Conservation (phyloP, 2,888 invertebrate species). For the Drosophila stalkeri region DNA sequence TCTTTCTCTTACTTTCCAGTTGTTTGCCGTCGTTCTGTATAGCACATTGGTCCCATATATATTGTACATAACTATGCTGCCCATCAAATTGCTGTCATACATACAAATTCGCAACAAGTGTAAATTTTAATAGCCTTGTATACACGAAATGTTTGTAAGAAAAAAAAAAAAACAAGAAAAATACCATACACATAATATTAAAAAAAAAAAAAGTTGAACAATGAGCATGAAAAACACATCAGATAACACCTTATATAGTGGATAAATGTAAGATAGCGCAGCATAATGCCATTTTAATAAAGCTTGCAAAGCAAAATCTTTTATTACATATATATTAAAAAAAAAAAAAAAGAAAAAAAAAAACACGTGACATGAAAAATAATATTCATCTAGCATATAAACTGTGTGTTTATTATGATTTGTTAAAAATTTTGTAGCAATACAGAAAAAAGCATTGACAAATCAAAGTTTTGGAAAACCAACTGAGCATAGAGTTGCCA, state of each 20-base stretch:
- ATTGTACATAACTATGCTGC: slow-evolving; percentile 59
- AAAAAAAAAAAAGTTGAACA: slow-evolving; percentile 10
- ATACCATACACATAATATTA: slow-evolving; percentile 1
- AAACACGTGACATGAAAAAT: slow-evolving; percentile 3
- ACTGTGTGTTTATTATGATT: slow-evolving; percentile 26
- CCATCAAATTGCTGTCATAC: slow-evolving; percentile 69
- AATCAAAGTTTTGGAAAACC: slow-evolving; percentile 56
- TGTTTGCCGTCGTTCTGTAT: slow-evolving; percentile 65
- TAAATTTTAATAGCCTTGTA: slow-evolving; percentile 66
- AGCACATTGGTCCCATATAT: slow-evolving; percentile 51
- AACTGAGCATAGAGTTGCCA: slow-evolving; percentile 22
- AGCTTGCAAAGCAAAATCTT: slow-evolving; percentile 65
- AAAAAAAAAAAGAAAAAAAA: not conserved
- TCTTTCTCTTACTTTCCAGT: slow-evolving; percentile 46
- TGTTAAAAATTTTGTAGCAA: slow-evolving; percentile 24
- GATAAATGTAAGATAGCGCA: slow-evolving; percentile 55
- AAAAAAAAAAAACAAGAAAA: slow-evolving; percentile 12
- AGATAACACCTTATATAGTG: slow-evolving; percentile 33
- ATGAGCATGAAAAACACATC: slow-evolving; percentile 10
- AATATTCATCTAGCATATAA: slow-evolving; percentile 3
- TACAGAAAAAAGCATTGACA: slow-evolving; percentile 71
- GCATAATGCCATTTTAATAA: slow-evolving; percentile 43
- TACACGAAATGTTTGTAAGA: slow-evolving; percentile 60
- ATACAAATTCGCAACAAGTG: slow-evolving; percentile 63
- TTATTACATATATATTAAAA: slow-evolving; percentile 1